Conservation (phyloP, 2,113 vertebrate species). For the Chionis minor region DNA sequence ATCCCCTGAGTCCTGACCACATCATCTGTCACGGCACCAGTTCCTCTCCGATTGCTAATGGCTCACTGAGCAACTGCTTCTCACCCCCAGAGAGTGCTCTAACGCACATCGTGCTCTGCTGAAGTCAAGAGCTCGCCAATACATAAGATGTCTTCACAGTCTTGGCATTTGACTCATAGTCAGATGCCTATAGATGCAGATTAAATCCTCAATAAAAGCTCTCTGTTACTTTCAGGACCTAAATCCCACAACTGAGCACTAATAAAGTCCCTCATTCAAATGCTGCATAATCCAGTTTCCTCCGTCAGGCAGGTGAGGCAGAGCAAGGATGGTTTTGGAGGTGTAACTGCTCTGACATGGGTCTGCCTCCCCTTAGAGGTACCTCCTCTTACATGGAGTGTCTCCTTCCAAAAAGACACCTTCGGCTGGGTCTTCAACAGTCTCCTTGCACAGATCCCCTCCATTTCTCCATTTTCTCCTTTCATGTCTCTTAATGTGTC, state of each 20-base stretch:
- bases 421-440: neutral
- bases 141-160: neutral
- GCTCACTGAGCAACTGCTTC: neutral
- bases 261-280: neutral
- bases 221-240: neutral
- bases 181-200: neutral
- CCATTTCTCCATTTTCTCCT: neutral
- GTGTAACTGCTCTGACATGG: neutral
- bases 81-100: neutral
- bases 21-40: neutral
- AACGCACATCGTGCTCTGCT: neutral
- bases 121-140: neutral
- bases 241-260: neutral
- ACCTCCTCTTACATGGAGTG: neutral
- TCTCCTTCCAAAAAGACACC: neutral
- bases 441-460: neutral
- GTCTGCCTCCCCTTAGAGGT: neutral
- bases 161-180: neutral
- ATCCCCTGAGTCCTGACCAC: neutral
- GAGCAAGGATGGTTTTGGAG: neutral
- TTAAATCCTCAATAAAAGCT: neutral
- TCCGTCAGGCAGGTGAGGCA: neutral
- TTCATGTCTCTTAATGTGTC: neutral
- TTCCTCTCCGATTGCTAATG: neutral
- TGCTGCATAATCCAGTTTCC: neutral